A percentile compares a stretch with the other conserved stretches of the same genome.
These are phyloP conservation scores for Nipponia nippon DNA, from an alignment of 2,113 vertebrate genomes.

Conservation along the genomic window DNA sequence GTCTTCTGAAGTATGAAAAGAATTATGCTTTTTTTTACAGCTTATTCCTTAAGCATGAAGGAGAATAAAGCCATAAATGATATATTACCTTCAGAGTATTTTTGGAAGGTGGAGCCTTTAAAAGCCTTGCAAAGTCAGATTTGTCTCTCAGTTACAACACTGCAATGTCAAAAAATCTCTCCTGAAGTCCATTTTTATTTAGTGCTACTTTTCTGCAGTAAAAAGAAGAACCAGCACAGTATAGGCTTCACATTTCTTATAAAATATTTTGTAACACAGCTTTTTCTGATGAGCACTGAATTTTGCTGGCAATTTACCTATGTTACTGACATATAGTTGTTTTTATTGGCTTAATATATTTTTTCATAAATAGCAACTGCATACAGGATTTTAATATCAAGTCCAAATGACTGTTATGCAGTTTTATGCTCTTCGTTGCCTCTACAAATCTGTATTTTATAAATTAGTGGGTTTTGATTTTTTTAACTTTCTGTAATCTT, in stretches of 20 bases:
- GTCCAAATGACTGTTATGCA: not conserved
- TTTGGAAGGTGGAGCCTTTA: not conserved
- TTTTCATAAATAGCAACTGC: constrained; percentile 38
- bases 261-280: not conserved
- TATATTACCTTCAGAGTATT: not conserved
- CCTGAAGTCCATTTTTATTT: not conserved
- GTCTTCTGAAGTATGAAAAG: not conserved
- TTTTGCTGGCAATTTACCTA: constrained; percentile 9
- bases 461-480: not conserved
- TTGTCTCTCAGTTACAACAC: not conserved
- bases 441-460: constrained; percentile 2
- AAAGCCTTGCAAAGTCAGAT: not conserved
- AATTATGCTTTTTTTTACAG: not conserved
- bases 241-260: not conserved
- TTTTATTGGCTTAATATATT: not conserved
- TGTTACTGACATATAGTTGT: not conserved
- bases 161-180: not conserved
- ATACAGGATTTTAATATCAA: constrained; percentile 10
- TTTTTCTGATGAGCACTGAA: not conserved
- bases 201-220: not conserved
- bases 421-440: not conserved
- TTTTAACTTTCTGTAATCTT: not conserved
- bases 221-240: not conserved
- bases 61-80: not conserved
- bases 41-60: not conserved